These are phyloP conservation scores for Perdita meconis DNA, from an alignment of 2,888 invertebrate species.

Conservation along the genomic window DNA sequence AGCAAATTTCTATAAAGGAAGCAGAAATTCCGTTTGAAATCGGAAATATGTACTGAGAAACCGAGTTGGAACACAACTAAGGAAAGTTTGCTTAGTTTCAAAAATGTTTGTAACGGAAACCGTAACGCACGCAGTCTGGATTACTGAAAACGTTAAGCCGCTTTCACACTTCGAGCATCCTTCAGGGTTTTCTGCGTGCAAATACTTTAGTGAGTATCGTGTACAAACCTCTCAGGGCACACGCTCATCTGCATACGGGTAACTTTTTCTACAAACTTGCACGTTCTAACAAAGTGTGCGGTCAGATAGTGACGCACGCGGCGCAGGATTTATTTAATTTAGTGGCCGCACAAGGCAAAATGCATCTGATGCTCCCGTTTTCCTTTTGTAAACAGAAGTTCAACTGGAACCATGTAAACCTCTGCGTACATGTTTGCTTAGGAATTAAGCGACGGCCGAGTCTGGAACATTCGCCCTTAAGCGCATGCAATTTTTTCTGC, in stretches of 20 bases:
- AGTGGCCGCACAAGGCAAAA: conserved; percentile 7
- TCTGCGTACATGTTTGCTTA: conserved; percentile 24
- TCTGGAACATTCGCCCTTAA: background rate
- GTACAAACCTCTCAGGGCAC: background rate
- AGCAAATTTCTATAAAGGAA: too few relatives aligned
- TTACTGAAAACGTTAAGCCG: conserved; percentile 4
- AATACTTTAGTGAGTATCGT: conserved; percentile 7
- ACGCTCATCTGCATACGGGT: background rate
- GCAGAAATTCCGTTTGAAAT: too few relatives aligned
- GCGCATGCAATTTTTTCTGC: too few relatives aligned
- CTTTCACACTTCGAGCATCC: conserved; percentile 5
- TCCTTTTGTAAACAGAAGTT: conserved; percentile 28
- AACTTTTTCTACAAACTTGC: conserved; percentile 20
- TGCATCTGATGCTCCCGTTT: background rate
- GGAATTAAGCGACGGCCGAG: conserved; percentile 23
- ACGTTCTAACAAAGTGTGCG: background rate
- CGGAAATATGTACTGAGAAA: too few relatives aligned
- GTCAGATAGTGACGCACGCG: background rate
- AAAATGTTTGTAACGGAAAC: background rate
- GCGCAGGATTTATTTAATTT: conserved; percentile 45
- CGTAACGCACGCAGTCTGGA: too few relatives aligned
- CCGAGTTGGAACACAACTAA: too few relatives aligned
- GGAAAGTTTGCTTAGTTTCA: background rate
- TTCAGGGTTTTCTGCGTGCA: conserved; percentile 18
- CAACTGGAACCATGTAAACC: conserved; percentile 19